phyloP scores from a whole-genome alignment of 2,888 invertebrate genomes.

The Agapetus fuscipes region DNA sequence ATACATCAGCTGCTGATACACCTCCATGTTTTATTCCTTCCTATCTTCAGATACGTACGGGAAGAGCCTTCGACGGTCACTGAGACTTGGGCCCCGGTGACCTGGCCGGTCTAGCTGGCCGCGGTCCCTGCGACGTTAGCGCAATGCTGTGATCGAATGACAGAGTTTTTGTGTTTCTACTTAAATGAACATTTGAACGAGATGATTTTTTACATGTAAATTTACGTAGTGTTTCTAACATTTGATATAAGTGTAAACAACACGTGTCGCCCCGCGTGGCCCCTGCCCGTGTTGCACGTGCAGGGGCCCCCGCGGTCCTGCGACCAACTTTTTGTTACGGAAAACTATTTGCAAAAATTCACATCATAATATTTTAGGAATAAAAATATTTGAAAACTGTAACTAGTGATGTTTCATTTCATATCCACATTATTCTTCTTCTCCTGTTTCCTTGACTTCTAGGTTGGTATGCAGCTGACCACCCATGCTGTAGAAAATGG shows the following conservation, averaged over 20 bases:
- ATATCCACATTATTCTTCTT: no score
- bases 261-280: conserved; percentile 6
- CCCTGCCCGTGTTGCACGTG: conserved; percentile 3
- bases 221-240: conserved; percentile 12
- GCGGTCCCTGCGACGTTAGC: neutral
- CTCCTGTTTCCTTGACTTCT: no score
- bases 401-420: conserved; percentile 4
- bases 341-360: conserved; percentile 15
- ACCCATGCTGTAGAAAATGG: no score
- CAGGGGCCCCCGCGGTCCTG: conserved; percentile 1
- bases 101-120: neutral
- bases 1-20: no score
- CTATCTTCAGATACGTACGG: no score
- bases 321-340: conserved; percentile 12
- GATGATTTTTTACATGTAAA: conserved; percentile 2
- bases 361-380: conserved; percentile 20
- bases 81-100: neutral
- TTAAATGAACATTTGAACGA: conserved; percentile 1
- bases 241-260: conserved; percentile 7
- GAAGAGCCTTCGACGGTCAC: no score
- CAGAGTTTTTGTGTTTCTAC: conserved; percentile 1
- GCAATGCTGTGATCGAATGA: conserved; percentile 1
- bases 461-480: no score
- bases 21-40: no score
- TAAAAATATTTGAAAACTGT: conserved; percentile 15